Conservation (phyloP, 1,140 invertebrate species). For the Cyphomyrmex costatus region DNA sequence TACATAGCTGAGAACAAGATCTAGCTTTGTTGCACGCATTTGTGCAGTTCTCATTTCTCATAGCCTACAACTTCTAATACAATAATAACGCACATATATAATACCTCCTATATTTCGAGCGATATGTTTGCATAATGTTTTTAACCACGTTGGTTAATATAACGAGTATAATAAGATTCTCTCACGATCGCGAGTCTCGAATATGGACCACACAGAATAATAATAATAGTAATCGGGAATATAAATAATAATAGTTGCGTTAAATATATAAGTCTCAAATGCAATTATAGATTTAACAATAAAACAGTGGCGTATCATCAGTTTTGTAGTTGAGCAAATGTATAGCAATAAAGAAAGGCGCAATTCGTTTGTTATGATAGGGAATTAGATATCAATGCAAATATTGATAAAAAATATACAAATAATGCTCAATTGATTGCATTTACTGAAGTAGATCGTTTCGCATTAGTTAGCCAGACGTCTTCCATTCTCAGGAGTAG, state of each 20-base stretch:
- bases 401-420: slow-evolving; percentile 13
- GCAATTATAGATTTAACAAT: slow-evolving; percentile 26
- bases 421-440: slow-evolving; percentile 59
- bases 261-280: slow-evolving; percentile 32
- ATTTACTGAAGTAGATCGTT: slow-evolving; percentile 56
- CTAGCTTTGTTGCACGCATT: not conserved
- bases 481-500: slow-evolving; percentile 52
- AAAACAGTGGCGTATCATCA: not conserved
- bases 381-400: slow-evolving; percentile 35
- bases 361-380: slow-evolving; percentile 3
- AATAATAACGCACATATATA: slow-evolving; percentile 9
- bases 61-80: slow-evolving; percentile 6
- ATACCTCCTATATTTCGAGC: not conserved
- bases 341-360: slow-evolving; percentile 5
- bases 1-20: not conserved
- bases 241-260: slow-evolving; percentile 32
- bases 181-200: not conserved
- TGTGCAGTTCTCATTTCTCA: not conserved
- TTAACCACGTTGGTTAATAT: not conserved
- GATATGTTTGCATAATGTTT: slow-evolving; percentile 24
- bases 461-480: slow-evolving; percentile 34
- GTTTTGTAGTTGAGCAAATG: slow-evolving; percentile 11
- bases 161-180: slow-evolving; percentile 11
- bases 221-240: slow-evolving; percentile 2
- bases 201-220: slow-evolving; percentile 18